Conservation (phyloP, 2,888 invertebrate genomes). For the Pandemis corylana region DNA sequence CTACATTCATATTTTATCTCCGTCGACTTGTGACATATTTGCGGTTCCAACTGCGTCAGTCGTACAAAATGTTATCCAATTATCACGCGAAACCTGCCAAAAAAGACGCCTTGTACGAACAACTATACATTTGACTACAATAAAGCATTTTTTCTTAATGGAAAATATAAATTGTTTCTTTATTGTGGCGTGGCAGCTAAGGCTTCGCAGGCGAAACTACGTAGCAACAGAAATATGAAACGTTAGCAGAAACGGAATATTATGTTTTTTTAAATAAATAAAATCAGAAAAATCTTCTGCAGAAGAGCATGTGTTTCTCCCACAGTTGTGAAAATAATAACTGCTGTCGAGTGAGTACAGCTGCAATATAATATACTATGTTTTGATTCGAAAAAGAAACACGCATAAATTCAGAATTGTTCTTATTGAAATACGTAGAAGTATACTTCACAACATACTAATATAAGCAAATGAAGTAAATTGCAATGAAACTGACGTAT, state of each 20-base stretch:
- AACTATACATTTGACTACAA: slow-evolving; percentile 5
- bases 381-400: background rate
- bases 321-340: no score
- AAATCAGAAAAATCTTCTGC: no score
- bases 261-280: no score
- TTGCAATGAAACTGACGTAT: background rate
- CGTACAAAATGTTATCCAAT: slow-evolving; percentile 30
- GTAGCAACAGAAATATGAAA: background rate
- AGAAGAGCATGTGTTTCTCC: background rate
- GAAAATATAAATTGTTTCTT: slow-evolving; percentile 13
- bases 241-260: background rate
- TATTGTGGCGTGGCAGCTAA: slow-evolving; percentile 7
- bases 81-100: slow-evolving; percentile 16
- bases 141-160: slow-evolving; percentile 2
- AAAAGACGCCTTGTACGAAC: background rate
- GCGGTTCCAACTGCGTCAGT: slow-evolving; percentile 14
- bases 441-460: no score
- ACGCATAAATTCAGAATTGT: background rate
- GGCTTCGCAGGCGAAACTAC: slow-evolving; percentile 1
- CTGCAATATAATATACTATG: no score
- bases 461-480: background rate
- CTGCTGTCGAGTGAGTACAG: no score
- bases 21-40: slow-evolving; percentile 24
- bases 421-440: background rate
- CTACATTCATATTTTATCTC: slow-evolving; percentile 34